Conservation (phyloP, 2,113 vertebrate species). For the Erythrocercus mccallii region DNA sequence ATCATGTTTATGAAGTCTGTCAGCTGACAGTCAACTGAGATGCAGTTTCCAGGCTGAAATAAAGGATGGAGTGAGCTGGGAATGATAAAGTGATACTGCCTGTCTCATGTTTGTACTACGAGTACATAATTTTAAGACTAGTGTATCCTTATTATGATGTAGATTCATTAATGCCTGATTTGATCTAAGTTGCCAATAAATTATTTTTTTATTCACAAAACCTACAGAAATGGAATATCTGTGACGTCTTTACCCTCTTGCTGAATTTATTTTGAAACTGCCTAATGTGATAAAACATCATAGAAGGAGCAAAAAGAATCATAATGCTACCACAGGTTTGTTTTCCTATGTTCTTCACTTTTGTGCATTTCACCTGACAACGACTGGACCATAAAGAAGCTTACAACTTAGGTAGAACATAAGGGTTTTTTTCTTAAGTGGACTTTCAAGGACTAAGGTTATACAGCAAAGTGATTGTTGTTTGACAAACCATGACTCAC, state of each 20-base stretch:
- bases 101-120: neutral
- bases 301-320: neutral
- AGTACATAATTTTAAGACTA: neutral
- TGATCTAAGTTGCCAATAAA: neutral
- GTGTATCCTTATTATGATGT: accelerated
- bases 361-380: neutral
- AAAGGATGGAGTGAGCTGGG: neutral
- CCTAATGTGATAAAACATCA: neutral
- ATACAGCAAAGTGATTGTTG: neutral
- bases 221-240: neutral
- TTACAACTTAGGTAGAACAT: neutral
- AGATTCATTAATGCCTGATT: neutral
- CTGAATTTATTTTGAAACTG: neutral
- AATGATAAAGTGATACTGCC: neutral
- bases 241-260: neutral
- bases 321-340: neutral
- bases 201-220: neutral
- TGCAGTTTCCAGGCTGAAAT: neutral
- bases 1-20: neutral
- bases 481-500: neutral
- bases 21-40: neutral
- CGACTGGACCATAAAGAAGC: neutral
- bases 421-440: neutral
- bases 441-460: neutral
- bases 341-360: neutral